Percentiles rank a stretch among this genome's conserved stretches.
These are phyloP conservation scores for Patiria pectinifera DNA, from an alignment of 53 echinoderm and acorn worm species.

Conservation along the genomic window DNA sequence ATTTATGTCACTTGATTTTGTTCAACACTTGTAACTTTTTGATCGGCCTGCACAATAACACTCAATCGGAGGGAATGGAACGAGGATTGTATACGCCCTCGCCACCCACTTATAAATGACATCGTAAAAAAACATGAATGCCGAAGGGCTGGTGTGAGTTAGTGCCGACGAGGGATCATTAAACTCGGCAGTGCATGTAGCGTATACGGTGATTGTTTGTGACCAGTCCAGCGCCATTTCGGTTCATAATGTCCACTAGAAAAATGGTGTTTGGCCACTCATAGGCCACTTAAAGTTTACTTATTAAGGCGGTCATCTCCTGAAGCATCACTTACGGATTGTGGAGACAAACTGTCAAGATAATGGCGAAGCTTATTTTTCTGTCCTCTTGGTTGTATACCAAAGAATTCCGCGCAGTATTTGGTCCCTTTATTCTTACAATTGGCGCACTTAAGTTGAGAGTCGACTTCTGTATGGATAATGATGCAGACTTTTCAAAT, in stretches of 20 bases:
- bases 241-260: conserved; percentile 19
- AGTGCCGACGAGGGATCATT: not conserved
- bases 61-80: conserved; percentile 1
- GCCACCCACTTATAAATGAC: conserved; percentile 45
- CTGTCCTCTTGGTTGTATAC: not conserved
- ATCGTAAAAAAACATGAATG: conserved; percentile 29
- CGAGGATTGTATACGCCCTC: not conserved
- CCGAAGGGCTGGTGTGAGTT: not conserved
- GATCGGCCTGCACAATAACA: conserved; percentile 32
- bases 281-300: conserved; percentile 20
- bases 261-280: conserved; percentile 33
- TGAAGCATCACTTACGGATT: not conserved
- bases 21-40: conserved; percentile 24
- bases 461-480: not conserved
- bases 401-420: not conserved
- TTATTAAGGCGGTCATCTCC: not conserved
- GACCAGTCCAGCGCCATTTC: not conserved
- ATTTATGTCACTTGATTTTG: conserved; percentile 45
- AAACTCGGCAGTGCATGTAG: not conserved
- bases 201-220: not conserved
- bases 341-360: not conserved
- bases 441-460: not conserved
- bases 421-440: not conserved
- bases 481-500: not conserved
- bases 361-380: not conserved